Percentiles rank a stretch among this genome's conserved stretches.
These are phyloP conservation scores for Tetrapedia diversipes DNA, from an alignment of 2,888 invertebrate genomes.

Conservation along the genomic window DNA sequence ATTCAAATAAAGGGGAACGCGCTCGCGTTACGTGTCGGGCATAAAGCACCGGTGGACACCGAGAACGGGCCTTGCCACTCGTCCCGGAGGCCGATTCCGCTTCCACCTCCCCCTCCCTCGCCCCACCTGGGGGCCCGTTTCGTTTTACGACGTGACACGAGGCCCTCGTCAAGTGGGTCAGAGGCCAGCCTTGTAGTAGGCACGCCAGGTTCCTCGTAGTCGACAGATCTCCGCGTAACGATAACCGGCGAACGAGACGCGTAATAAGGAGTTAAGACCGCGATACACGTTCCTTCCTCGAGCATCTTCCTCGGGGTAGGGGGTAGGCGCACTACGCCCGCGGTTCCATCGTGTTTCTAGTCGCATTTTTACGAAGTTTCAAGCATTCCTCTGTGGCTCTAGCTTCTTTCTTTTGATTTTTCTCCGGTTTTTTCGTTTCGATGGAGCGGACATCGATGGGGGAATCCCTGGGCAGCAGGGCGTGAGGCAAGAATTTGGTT, in stretches of 20 bases:
- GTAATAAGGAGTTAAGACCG: slow-evolving; percentile 69
- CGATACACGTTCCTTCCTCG: slow-evolving; percentile 19
- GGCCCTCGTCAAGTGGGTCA: slow-evolving; percentile 71
- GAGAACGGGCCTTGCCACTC: slow-evolving; percentile 68
- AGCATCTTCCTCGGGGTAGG: slow-evolving; percentile 1
- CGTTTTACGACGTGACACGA: slow-evolving; percentile 78
- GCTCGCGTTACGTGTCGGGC: slow-evolving; percentile 78
- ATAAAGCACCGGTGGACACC: slow-evolving; percentile 69
- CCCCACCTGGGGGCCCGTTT: slow-evolving; percentile 69
- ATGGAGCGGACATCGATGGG: too few species aligned
- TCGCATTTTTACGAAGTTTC: too few species aligned
- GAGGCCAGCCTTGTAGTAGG: slow-evolving; percentile 69
- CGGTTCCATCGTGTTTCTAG: not conserved
- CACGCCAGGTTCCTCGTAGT: slow-evolving; percentile 52
- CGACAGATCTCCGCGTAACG: slow-evolving; percentile 74
- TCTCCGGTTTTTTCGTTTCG: not conserved
- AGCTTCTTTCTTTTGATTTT: not conserved
- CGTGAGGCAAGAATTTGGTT: too few species aligned
- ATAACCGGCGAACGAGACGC: slow-evolving; percentile 74
- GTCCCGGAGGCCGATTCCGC: slow-evolving; percentile 65
- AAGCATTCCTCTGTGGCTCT: not conserved
- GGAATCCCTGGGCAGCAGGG: too few species aligned
- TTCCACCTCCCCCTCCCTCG: too few species aligned
- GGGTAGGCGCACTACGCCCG: not conserved
- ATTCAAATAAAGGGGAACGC: slow-evolving; percentile 79